These are phyloP conservation scores for Zeugodacus cucurbitae DNA, from an alignment of 1,140 invertebrate genomes.

Conservation along the genomic window DNA sequence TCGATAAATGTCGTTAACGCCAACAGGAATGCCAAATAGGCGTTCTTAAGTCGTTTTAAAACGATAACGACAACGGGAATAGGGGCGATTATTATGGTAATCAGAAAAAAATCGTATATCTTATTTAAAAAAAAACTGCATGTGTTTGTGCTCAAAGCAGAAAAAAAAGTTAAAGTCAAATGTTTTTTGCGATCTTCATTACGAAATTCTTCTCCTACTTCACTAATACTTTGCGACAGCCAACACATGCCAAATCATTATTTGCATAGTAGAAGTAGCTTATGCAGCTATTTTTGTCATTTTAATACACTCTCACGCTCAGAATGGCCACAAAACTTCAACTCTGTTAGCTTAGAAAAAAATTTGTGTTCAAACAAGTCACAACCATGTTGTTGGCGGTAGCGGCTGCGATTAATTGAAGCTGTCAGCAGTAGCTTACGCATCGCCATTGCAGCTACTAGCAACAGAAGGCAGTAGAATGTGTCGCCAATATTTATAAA, in stretches of 20 bases:
- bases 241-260: neutral
- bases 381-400: neutral
- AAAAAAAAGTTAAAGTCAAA: no score
- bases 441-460: neutral
- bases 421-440: neutral
- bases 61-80: no score
- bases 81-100: no score
- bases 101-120: no score
- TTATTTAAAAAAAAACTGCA: no score
- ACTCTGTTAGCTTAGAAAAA: neutral
- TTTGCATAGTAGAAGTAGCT: neutral
- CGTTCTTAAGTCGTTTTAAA: no score
- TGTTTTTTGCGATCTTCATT: no score
- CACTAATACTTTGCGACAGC: neutral
- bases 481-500: neutral
- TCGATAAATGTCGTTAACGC: no score
- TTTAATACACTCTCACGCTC: neutral
- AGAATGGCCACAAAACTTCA: neutral
- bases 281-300: slow-evolving; percentile 8
- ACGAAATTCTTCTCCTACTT: no score
- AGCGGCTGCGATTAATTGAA: slow-evolving; percentile 8
- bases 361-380: neutral
- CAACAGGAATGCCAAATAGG: no score
- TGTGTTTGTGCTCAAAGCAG: no score
- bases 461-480: neutral